A percentile compares a stretch with the other conserved stretches of the same genome.
These are phyloP conservation scores for Ceraclea dissimilis DNA, from an alignment of 2,888 invertebrate species.

Conservation along the genomic window DNA sequence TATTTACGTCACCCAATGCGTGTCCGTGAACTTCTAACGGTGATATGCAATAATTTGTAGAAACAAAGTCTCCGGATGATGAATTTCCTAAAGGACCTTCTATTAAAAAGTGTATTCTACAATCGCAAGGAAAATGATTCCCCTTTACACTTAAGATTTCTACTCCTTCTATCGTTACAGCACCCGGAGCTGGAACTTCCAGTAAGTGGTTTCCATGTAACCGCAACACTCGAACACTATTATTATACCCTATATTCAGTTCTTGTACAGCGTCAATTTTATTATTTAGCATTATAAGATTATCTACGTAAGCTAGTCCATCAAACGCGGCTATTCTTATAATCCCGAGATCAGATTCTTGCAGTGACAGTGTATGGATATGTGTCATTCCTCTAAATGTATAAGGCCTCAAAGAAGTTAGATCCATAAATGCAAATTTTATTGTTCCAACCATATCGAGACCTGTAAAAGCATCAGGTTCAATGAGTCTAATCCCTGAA, in stretches of 20 bases:
- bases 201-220: conserved; percentile 78
- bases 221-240: conserved; percentile 62
- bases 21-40: conserved; percentile 76
- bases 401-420: conserved; percentile 59
- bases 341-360: conserved; percentile 75
- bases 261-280: conserved; percentile 78
- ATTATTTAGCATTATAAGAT: conserved; percentile 71
- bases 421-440: conserved; percentile 77
- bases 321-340: conserved; percentile 69
- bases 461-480: conserved; percentile 74
- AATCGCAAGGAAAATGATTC: conserved; percentile 84
- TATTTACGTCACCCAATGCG: conserved; percentile 60
- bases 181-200: conserved; percentile 59
- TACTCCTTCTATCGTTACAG: conserved; percentile 64
- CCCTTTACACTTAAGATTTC: conserved; percentile 63
- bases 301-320: conserved; percentile 63
- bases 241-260: conserved; percentile 61
- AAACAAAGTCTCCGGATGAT: conserved; percentile 56
- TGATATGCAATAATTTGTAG: conserved; percentile 78
- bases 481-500: conserved; percentile 66
- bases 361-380: conserved; percentile 66
- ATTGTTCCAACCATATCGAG: conserved; percentile 75
- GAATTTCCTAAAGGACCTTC: conserved; percentile 68
- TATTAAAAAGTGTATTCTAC: conserved; percentile 69
- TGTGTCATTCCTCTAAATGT: conserved; percentile 73